These are phyloP conservation scores for Linurgus olivaceus DNA, from an alignment of 2,797 vertebrate species.

Conservation along the genomic window DNA sequence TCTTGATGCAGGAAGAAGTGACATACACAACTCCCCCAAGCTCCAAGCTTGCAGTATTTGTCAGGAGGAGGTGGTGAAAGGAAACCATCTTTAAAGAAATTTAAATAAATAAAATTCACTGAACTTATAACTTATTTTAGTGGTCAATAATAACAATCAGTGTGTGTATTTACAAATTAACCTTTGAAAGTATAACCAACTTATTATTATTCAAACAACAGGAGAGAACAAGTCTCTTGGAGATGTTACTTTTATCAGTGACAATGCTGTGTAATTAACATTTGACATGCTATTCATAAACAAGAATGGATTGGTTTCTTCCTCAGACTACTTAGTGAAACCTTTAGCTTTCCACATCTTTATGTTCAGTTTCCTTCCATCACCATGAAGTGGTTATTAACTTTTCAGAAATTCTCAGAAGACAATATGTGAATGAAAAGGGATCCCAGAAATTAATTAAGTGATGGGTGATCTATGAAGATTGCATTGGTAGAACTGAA, in stretches of 20 bases:
- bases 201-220: not conserved
- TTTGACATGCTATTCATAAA: not conserved
- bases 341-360: not conserved
- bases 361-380: not conserved
- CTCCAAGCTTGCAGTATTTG: not conserved
- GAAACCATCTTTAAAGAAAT: not conserved
- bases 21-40: constrained; percentile 16
- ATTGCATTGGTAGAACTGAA: not conserved
- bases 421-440: not conserved
- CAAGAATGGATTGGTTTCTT: not conserved
- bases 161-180: not conserved
- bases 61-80: not conserved
- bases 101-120: not conserved
- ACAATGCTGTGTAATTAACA: not conserved
- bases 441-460: not conserved
- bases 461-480: not conserved
- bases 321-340: not conserved
- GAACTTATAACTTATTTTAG: not conserved
- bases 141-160: not conserved
- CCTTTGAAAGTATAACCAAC: not conserved
- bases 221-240: not conserved
- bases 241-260: not conserved
- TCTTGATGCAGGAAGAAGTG: constrained; percentile 51
- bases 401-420: not conserved
- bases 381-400: not conserved